Evolutionary conservation across 35 echinoderm and acorn worm genomes (phyloP).

Genomic region (Apostichopus parvimensis): DNA sequence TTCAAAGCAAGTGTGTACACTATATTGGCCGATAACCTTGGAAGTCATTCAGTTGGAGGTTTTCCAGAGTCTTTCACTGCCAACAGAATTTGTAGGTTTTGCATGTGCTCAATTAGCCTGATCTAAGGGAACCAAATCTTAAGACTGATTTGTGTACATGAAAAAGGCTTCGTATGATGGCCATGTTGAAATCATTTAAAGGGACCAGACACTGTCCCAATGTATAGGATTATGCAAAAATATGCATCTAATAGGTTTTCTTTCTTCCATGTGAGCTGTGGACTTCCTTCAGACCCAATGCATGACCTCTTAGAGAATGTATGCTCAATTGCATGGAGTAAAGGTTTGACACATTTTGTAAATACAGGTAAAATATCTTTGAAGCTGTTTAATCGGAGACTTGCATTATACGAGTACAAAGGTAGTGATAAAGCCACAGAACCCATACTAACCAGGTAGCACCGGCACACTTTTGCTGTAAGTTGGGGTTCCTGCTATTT

Average conservation of each 20-base stretch:
- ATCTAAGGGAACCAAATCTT: background rate
- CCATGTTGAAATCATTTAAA: background rate
- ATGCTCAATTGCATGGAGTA: conserved; percentile 7
- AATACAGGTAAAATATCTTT: background rate
- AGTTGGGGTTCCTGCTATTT: too few species aligned
- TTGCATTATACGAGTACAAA: background rate
- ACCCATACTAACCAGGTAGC: too few species aligned
- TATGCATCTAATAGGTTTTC: background rate
- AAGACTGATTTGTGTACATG: background rate
- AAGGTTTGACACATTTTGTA: conserved; percentile 22
- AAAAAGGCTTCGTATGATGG: background rate
- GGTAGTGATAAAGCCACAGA: conserved; percentile 17
- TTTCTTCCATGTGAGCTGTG: conserved; percentile 39
- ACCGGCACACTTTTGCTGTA: too few species aligned
- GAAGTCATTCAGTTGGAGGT: conserved; percentile 33
- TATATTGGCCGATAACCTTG: conserved; percentile 25
- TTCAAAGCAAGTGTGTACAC: conserved; percentile 18
- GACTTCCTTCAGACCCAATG: conserved; percentile 38
- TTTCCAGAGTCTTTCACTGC: conserved; percentile 39
- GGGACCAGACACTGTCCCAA: background rate
- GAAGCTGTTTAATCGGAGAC: background rate
- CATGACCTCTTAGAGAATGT: conserved; percentile 59
- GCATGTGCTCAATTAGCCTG: conserved; percentile 44
- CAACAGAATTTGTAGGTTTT: conserved; percentile 3
- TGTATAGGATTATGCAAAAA: background rate